A percentile compares a stretch with the other conserved stretches of the same genome.
phyloP scores from a whole-genome alignment of 1,140 invertebrate genomes.

The Drosophila pandora region DNA sequence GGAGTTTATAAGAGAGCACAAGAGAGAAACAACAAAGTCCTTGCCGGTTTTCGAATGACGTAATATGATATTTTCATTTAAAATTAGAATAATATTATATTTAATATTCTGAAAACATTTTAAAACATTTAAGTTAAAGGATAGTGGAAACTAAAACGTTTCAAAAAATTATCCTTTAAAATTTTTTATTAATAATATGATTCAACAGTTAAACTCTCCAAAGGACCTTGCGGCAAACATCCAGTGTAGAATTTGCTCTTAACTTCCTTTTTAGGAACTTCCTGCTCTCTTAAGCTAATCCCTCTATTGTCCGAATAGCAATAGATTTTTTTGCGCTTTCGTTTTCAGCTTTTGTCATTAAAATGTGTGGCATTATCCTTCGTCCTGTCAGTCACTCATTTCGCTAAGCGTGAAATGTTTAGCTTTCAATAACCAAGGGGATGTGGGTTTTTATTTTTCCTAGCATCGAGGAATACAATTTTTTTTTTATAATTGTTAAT shows the following conservation, averaged over 20 bases:
- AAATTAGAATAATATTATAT: background rate
- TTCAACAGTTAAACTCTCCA: constrained; percentile 76
- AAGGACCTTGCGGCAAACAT: background rate
- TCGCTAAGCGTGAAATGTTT: constrained; percentile 17
- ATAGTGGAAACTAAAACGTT: background rate
- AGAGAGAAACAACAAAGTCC: too few species aligned
- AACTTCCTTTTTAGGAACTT: background rate
- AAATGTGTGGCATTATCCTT: constrained; percentile 53
- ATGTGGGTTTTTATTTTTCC: too few species aligned
- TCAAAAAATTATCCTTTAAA: background rate
- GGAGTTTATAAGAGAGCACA: constrained; percentile 52
- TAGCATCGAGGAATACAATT: too few species aligned
- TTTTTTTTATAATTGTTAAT: constrained; percentile 3
- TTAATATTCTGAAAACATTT: too few species aligned
- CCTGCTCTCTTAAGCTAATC: background rate
- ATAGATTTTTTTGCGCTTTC: constrained; percentile 54
- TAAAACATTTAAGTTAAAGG: background rate
- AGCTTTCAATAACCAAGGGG: constrained; percentile 24
- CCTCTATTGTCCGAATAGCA: constrained; percentile 21
- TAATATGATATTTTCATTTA: constrained; percentile 28
- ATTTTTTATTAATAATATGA: background rate
- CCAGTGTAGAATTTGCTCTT: constrained; percentile 32
- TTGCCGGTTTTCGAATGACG: constrained; percentile 67
- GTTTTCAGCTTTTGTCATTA: constrained; percentile 64
- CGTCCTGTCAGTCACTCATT: constrained; percentile 24